Conservation (phyloP, 2,888 invertebrate genomes). For the Scaptomyza parva region DNA sequence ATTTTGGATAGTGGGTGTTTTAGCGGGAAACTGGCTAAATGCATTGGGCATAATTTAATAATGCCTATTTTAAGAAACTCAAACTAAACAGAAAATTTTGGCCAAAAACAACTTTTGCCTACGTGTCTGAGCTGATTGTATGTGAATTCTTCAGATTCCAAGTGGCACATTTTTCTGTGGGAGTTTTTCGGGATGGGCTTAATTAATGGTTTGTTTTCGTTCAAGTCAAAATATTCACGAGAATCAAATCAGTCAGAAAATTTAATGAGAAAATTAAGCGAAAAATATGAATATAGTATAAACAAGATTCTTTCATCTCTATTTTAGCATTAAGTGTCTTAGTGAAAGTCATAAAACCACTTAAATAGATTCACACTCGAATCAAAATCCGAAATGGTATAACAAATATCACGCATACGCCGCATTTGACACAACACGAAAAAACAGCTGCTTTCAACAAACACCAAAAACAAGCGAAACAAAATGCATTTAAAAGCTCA, state of each 20-base stretch:
- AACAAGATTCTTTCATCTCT: too few species aligned
- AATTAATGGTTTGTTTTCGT: conserved; percentile 62
- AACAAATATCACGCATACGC: conserved; percentile 71
- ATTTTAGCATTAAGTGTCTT: too few species aligned
- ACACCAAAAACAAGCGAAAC: conserved; percentile 30
- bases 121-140: conserved; percentile 39
- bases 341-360: conserved; percentile 52
- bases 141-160: conserved; percentile 32
- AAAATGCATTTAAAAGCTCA: conserved; percentile 74
- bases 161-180: conserved; percentile 43
- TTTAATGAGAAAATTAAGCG: background rate
- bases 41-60: conserved; percentile 68
- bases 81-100: conserved; percentile 60
- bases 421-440: conserved; percentile 42
- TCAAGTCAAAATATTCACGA: conserved; percentile 35
- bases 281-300: background rate
- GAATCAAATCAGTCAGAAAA: conserved; percentile 30
- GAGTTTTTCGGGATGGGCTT: conserved; percentile 30
- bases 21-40: conserved; percentile 60
- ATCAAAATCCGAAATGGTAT: conserved; percentile 19
- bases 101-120: conserved; percentile 12
- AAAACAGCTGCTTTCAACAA: conserved; percentile 60
- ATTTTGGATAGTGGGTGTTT: conserved; percentile 47
- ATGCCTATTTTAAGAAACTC: conserved; percentile 66
- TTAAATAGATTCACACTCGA: conserved; percentile 34